phyloP scores from a whole-genome alignment of 1,140 invertebrate species.

The Octopus sinensis region DNA sequence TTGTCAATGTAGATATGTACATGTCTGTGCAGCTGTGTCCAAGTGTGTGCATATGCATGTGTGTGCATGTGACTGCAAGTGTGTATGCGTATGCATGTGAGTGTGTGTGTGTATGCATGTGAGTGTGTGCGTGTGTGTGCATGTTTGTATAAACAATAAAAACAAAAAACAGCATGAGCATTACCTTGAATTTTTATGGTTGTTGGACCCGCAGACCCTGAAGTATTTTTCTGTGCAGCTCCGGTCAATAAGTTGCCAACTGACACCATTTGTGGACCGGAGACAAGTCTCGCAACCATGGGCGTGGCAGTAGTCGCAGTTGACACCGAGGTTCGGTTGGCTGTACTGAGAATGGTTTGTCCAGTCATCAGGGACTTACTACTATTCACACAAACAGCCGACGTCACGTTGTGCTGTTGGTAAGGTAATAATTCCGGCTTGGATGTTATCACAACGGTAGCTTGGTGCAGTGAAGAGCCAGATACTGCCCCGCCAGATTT shows the following conservation, averaged over 20 bases:
- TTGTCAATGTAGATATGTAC: too few relatives aligned
- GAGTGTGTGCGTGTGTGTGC: too few relatives aligned
- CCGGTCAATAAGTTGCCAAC: slow-evolving; percentile 44
- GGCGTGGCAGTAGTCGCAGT: slow-evolving; percentile 29
- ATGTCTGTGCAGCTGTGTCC: too few relatives aligned
- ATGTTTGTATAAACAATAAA: too few relatives aligned
- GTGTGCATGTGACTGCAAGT: too few relatives aligned
- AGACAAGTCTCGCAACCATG: slow-evolving; percentile 45
- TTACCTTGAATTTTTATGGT: slow-evolving; percentile 48
- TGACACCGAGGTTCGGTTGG: slow-evolving; percentile 3
- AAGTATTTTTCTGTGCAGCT: slow-evolving; percentile 31
- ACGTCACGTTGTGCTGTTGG: not conserved
- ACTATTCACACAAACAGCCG: not conserved
- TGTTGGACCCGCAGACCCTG: slow-evolving; percentile 27
- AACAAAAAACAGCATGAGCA: not conserved
- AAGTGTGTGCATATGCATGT: too few relatives aligned
- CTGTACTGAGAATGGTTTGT: slow-evolving; percentile 18
- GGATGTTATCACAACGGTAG: slow-evolving; percentile 11
- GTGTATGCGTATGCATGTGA: too few relatives aligned
- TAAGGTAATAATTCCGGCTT: not conserved
- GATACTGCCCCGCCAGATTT: slow-evolving; percentile 1
- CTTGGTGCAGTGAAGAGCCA: not conserved
- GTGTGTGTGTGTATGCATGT: too few relatives aligned
- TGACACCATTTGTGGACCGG: slow-evolving; percentile 45
- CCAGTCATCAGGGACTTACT: slow-evolving; percentile 12